phyloP scores from a whole-genome alignment of 2,113 vertebrate genomes.

The Pseudopodoces humilis region DNA sequence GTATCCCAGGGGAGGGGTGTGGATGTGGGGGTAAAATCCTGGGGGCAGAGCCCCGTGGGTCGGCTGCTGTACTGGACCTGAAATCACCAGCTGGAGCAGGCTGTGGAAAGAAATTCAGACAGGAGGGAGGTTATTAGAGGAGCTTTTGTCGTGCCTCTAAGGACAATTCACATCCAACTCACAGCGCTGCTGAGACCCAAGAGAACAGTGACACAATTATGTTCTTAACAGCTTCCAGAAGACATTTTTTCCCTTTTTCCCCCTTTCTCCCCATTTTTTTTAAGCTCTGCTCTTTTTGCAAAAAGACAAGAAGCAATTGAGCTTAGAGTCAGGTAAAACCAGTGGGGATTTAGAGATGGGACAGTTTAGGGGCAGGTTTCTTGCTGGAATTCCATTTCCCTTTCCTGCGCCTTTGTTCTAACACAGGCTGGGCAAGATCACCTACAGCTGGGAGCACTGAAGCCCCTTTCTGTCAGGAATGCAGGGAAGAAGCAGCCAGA shows the following conservation, averaged over 20 bases:
- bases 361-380: neutral
- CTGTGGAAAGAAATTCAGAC: slow-evolving; percentile 69
- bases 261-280: rapidly evolving
- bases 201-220: neutral
- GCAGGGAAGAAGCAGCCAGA: neutral
- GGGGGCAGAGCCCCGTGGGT: slow-evolving; percentile 76
- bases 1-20: slow-evolving; percentile 86
- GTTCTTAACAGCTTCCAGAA: neutral
- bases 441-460: neutral
- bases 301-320: neutral
- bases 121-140: neutral
- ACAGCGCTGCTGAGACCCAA: neutral
- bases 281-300: neutral
- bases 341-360: neutral
- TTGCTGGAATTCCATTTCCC: neutral
- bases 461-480: neutral
- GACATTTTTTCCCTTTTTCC: rapidly evolving
- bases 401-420: neutral
- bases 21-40: slow-evolving; percentile 90
- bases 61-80: slow-evolving; percentile 87
- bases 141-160: neutral
- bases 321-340: neutral
- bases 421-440: neutral
- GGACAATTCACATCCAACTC: neutral
- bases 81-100: slow-evolving; percentile 95